Evolutionary conservation across 2,888 invertebrate species (phyloP).

Genomic region (Pterostichus niger): DNA sequence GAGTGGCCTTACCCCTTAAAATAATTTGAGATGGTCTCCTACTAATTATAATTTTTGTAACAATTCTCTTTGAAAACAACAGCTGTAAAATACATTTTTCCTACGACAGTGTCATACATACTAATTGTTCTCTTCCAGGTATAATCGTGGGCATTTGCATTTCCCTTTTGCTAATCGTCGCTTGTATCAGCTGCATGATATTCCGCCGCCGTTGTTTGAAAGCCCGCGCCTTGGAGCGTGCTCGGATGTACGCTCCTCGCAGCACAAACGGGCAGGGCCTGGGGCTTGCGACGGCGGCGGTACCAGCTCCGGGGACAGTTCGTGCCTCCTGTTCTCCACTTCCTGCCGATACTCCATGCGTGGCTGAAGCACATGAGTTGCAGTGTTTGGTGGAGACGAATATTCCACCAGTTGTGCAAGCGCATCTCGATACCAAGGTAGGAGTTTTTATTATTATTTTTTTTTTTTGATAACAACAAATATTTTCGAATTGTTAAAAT

Average conservation of each 20-base stretch:
- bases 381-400: conserved; percentile 74
- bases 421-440: conserved; percentile 81
- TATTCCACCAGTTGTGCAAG: conserved; percentile 71
- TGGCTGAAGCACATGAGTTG: conserved; percentile 74
- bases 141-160: conserved; percentile 78
- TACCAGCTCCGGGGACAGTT: conserved; percentile 72
- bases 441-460: conserved; percentile 13
- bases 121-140: conserved; percentile 74
- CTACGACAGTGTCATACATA: too few relatives aligned
- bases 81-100: too few relatives aligned
- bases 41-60: too few relatives aligned
- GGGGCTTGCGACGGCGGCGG: conserved; percentile 72
- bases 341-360: conserved; percentile 68
- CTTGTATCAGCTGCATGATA: conserved; percentile 77
- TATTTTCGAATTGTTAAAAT: too few relatives aligned
- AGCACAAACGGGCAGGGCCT: conserved; percentile 54
- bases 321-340: conserved; percentile 67
- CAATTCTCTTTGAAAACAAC: too few relatives aligned
- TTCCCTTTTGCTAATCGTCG: conserved; percentile 76
- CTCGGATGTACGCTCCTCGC: conserved; percentile 68
- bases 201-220: conserved; percentile 77
- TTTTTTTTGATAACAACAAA: too few relatives aligned
- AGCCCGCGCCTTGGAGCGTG: conserved; percentile 70
- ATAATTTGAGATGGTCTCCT: too few relatives aligned
- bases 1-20: too few relatives aligned